Conservation (phyloP, 2,113 vertebrate genomes). For the Sceloporus undulatus region DNA sequence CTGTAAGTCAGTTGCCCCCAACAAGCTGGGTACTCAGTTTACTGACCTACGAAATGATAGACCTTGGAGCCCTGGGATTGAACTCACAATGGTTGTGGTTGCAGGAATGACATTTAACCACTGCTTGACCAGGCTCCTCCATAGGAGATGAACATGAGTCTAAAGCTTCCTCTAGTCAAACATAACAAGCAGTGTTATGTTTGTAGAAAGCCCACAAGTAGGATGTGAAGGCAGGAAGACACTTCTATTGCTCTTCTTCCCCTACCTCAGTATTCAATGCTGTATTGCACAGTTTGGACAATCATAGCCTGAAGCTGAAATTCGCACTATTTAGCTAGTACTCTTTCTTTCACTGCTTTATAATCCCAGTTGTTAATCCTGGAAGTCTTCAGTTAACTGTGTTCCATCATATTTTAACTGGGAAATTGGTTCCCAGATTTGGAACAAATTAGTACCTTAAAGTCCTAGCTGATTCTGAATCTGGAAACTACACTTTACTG, state of each 20-base stretch:
- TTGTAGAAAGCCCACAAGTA: neutral
- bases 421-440: too few relatives aligned
- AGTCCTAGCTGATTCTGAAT: neutral
- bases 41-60: too few relatives aligned
- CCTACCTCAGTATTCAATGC: too few relatives aligned
- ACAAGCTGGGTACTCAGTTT: too few relatives aligned
- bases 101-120: neutral
- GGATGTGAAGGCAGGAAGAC: neutral
- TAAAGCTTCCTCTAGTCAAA: neutral
- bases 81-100: too few relatives aligned
- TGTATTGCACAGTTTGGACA: neutral
- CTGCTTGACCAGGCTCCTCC: neutral
- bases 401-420: too few relatives aligned
- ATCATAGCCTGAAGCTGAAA: neutral
- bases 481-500: neutral
- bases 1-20: too few relatives aligned
- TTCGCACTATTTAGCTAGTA: neutral
- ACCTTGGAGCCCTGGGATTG: too few relatives aligned
- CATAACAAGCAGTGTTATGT: neutral
- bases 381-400: neutral
- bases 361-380: neutral
- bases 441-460: too few relatives aligned
- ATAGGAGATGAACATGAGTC: too few relatives aligned
- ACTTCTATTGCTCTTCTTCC: neutral
- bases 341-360: neutral